Percentiles rank a stretch among this genome's conserved stretches.
Evolutionary conservation across 1,140 invertebrate species (phyloP).

Genomic region (Ylistrum balloti): DNA sequence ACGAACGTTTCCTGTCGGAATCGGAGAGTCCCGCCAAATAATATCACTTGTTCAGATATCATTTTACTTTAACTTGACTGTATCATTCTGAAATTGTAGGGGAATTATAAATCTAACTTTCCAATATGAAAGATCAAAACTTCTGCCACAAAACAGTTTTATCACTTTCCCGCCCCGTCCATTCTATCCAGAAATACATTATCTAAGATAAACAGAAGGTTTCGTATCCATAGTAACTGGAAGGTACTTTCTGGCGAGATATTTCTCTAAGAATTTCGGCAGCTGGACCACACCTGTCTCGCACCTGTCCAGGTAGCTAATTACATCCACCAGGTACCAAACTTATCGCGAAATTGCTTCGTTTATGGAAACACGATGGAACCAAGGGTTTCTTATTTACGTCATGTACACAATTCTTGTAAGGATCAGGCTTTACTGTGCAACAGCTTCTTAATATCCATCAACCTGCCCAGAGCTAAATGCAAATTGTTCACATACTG

Average conservation of each 20-base stretch:
- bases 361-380: not conserved
- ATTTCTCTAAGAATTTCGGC: not conserved
- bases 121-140: no score
- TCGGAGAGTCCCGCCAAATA: no score
- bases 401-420: not conserved
- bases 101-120: no score
- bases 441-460: not conserved
- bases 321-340: not conserved
- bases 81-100: no score
- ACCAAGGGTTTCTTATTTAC: not conserved
- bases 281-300: constrained; percentile 6
- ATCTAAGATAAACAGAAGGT: not conserved
- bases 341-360: not conserved
- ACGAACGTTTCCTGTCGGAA: no score
- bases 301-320: constrained; percentile 20
- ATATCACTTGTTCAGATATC: no score
- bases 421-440: not conserved
- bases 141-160: no score
- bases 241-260: not conserved
- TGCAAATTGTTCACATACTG: no score
- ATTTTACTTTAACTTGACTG: no score
- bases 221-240: not conserved
- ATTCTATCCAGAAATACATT: not conserved
- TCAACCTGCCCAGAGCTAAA: not conserved
- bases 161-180: not conserved